Percentiles rank a stretch among this genome's conserved stretches.
Conservation (phyloP, 2,888 invertebrate species). For the Marronus borbonicus region DNA sequence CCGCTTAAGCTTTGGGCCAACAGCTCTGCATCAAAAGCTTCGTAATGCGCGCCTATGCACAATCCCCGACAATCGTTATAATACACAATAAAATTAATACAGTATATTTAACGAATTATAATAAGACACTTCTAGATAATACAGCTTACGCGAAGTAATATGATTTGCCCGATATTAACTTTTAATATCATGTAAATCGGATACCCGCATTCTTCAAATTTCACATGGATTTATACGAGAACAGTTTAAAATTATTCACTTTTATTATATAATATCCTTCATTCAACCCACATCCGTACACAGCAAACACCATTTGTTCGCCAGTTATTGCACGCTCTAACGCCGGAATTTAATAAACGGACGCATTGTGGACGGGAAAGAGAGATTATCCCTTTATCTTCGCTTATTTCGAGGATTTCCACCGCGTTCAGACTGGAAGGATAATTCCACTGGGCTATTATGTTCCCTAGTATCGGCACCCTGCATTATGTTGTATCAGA, state of each 20-base stretch:
- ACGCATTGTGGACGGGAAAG: not conserved
- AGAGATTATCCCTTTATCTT: constrained; percentile 38
- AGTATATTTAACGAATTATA: too few species aligned
- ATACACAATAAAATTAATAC: too few species aligned
- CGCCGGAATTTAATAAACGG: constrained; percentile 33
- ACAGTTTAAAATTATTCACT: not conserved
- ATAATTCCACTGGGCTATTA: constrained; percentile 3
- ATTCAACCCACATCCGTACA: not conserved
- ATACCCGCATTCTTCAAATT: not conserved
- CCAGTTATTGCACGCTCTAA: constrained; percentile 20
- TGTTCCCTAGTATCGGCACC: not conserved
- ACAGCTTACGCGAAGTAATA: too few species aligned
- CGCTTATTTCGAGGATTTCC: constrained; percentile 29
- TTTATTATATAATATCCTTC: constrained; percentile 29
- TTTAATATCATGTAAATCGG: not conserved
- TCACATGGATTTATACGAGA: not conserved
- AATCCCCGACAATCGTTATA: too few species aligned
- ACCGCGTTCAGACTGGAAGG: not conserved
- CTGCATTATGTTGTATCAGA: constrained; percentile 1
- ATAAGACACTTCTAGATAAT: too few species aligned
- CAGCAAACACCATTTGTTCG: not conserved
- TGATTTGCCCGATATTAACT: too few species aligned
- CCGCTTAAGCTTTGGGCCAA: too few species aligned
- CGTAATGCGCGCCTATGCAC: too few species aligned
- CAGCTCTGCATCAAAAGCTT: too few species aligned